Evolutionary conservation across 2,797 vertebrate species (phyloP).

Genomic region (Alauda arvensis): DNA sequence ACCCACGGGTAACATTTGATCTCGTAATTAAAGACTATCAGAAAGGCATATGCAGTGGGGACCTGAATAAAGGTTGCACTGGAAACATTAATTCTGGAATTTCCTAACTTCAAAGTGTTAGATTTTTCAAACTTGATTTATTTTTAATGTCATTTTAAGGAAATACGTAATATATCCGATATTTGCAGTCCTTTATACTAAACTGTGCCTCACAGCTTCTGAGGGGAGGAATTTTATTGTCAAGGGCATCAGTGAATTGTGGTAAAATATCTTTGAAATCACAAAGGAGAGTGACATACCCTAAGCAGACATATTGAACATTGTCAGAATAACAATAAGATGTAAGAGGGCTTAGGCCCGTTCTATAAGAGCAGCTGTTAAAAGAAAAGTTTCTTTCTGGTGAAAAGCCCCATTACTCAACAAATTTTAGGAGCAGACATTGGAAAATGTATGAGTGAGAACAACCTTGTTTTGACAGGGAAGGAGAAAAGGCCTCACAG

Average conservation of each 20-base stretch:
- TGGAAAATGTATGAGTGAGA: neutral
- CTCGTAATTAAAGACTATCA: slow-evolving; percentile 1
- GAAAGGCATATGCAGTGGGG: neutral
- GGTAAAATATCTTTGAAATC: slow-evolving; percentile 39
- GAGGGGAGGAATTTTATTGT: slow-evolving; percentile 11
- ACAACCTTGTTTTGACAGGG: neutral
- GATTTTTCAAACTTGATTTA: neutral
- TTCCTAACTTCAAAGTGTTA: neutral
- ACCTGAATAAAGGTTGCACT: neutral
- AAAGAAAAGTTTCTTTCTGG: neutral
- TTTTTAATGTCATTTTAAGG: neutral
- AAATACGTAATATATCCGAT: neutral
- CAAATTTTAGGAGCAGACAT: neutral
- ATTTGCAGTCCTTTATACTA: neutral
- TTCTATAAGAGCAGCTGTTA: neutral
- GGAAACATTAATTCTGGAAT: neutral
- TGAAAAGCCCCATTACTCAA: neutral
- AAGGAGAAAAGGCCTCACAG: neutral
- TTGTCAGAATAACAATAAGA: slow-evolving; percentile 30
- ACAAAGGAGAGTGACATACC: slow-evolving; percentile 6
- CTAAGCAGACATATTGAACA: slow-evolving; percentile 17
- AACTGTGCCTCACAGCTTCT: neutral
- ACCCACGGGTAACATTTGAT: neutral
- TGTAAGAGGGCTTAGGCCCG: neutral
- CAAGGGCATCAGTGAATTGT: slow-evolving; percentile 25